A percentile compares a stretch with the other conserved stretches of the same genome.
Conservation (phyloP, 2,797 vertebrate genomes). For the Microctenopoma lineatum region DNA sequence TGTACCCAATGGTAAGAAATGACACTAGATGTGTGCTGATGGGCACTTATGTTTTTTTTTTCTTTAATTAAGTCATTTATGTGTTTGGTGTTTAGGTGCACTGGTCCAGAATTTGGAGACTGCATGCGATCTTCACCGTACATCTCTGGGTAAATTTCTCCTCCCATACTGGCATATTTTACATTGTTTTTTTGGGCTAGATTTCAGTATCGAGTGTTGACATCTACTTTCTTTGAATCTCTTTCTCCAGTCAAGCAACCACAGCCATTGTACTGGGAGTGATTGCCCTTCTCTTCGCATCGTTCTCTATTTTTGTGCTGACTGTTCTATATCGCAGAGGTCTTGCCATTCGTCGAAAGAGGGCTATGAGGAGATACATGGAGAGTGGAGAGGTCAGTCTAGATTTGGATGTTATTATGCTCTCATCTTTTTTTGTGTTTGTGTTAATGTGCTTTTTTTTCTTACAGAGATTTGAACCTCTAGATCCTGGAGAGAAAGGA, state of each 20-base stretch:
- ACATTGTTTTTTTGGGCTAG: not conserved
- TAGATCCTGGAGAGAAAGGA: constrained; percentile 92
- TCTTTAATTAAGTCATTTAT: not conserved
- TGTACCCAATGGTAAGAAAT: constrained; percentile 89
- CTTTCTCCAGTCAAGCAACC: constrained; percentile 73
- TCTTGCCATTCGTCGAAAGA: constrained; percentile 91
- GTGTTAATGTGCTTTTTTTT: constrained; percentile 11
- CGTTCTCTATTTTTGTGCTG: constrained; percentile 83
- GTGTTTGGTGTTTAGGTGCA: constrained; percentile 63
- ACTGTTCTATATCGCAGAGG: constrained; percentile 89
- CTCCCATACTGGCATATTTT: not conserved
- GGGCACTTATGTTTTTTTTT: not conserved
- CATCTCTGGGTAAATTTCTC: constrained; percentile 54
- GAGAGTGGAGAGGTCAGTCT: constrained; percentile 89
- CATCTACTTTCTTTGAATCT: constrained; percentile 6
- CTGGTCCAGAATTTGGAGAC: constrained; percentile 58
- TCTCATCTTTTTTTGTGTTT: not conserved
- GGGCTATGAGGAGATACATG: constrained; percentile 94
- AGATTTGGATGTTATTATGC: not conserved
- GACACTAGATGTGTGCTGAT: not conserved
- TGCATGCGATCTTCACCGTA: constrained; percentile 41
- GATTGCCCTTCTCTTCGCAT: constrained; percentile 79
- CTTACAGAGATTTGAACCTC: constrained; percentile 89
- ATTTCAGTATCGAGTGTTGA: constrained; percentile 1
- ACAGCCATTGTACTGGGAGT: constrained; percentile 85